These are phyloP conservation scores for Euura lappo DNA, from an alignment of 1,140 invertebrate species.

Conservation along the genomic window DNA sequence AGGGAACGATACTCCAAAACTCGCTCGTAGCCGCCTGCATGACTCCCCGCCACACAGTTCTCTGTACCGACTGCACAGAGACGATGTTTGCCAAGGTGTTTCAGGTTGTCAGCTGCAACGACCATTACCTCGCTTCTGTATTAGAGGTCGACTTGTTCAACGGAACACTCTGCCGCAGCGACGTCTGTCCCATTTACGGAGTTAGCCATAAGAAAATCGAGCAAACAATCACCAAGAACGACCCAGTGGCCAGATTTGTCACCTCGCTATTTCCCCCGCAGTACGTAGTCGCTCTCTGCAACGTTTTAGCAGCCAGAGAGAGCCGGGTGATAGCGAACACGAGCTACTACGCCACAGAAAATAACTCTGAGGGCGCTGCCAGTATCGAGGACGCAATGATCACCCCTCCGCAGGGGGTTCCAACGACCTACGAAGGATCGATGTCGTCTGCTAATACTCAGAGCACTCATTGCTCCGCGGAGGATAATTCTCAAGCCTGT, in stretches of 20 bases:
- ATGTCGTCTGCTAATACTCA: neutral
- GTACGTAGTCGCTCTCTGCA: constrained; percentile 79
- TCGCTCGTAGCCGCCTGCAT: constrained; percentile 55
- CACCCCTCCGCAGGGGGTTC: constrained; percentile 11
- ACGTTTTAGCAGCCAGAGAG: constrained; percentile 70
- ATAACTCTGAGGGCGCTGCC: constrained; percentile 23
- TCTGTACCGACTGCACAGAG: constrained; percentile 75
- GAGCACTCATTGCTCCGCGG: neutral
- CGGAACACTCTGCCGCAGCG: constrained; percentile 62
- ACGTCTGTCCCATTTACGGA: constrained; percentile 65
- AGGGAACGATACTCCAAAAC: constrained; percentile 30
- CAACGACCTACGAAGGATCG: neutral
- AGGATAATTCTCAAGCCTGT: neutral
- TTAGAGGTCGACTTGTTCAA: constrained; percentile 62
- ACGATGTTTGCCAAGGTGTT: constrained; percentile 68
- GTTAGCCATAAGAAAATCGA: constrained; percentile 63
- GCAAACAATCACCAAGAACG: constrained; percentile 50
- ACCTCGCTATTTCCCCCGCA: constrained; percentile 68
- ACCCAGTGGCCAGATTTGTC: constrained; percentile 54
- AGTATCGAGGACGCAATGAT: neutral
- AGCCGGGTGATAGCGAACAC: constrained; percentile 72
- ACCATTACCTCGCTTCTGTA: constrained; percentile 62
- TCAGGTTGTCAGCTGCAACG: constrained; percentile 70
- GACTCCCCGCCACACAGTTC: constrained; percentile 72
- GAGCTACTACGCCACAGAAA: constrained; percentile 45